Conservation (phyloP, 2,888 invertebrate species). For the Megaustenia siamemsis region DNA sequence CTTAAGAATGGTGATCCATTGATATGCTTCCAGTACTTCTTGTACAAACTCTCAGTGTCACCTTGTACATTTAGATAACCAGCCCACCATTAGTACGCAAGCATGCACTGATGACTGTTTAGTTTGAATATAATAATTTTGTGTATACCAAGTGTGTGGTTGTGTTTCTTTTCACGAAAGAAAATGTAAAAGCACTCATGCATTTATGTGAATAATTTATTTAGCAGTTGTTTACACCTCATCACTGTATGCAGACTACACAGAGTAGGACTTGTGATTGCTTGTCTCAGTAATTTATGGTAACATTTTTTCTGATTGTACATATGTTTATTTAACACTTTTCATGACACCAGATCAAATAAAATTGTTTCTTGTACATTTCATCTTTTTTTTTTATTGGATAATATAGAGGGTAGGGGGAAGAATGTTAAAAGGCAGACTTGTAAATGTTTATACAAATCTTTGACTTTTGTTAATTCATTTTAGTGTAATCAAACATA, state of each 20-base stretch:
- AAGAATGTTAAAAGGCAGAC: no score
- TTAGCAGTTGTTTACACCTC: background rate
- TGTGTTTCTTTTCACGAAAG: no score
- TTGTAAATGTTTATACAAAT: no score
- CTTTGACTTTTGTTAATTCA: no score
- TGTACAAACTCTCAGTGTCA: background rate
- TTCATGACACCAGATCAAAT: background rate
- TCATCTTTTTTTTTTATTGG: no score
- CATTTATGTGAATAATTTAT: constrained; percentile 35
- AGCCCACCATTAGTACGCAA: background rate
- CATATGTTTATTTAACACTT: background rate
- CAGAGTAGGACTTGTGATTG: constrained; percentile 26
- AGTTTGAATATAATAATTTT: background rate
- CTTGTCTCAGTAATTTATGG: background rate
- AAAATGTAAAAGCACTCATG: background rate
- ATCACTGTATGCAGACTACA: background rate
- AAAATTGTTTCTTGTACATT: background rate
- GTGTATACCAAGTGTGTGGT: background rate
- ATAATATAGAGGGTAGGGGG: no score
- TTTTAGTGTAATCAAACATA: no score
- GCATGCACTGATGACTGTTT: constrained; percentile 3
- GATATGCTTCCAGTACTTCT: constrained; percentile 16
- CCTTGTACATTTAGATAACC: background rate
- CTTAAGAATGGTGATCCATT: background rate
- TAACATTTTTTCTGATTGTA: background rate